Evolutionary conservation across 1,140 invertebrate species (phyloP), one percentile per base, ranked within the genome.

Genomic region (Hycleus phaleratus): DNA sequence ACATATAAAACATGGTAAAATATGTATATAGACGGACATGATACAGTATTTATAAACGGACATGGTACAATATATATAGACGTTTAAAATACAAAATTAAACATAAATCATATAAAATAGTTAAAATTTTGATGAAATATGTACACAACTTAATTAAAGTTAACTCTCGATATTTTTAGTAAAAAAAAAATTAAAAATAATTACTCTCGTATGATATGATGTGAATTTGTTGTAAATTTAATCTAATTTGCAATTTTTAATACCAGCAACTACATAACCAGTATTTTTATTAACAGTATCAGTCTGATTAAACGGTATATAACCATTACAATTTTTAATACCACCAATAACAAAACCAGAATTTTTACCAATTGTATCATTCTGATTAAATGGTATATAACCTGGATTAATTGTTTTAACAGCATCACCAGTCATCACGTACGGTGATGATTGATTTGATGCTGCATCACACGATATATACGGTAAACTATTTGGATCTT

Each of bases 311-410:
- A 56, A 56, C 26, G 40, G 39, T 56, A 24, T 48, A 48, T 56
- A 40, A 39, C 24, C 46, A 38, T 56, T 38, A 49, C 18, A 32
- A 25, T 46, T 53, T 43, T 62, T 58, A 44, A 46, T 61, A 9
- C 51, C 62, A 12, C 59, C 59, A 42, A 64, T 52, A 9, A 61
- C 59, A 47, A 64, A 63, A 24, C 55, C 42, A 9, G 62, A 8
- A 53, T 39, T 59, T 24, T 61, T 62, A 11, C 49, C 44, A 26
- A 10, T 12, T 10, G 18, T 54, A 25, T 51, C 24, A n/a, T 45
- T 25, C 25, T 12, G 9, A 52, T 55, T 55, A 32, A 62, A 60
- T 1, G 63, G 62, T 38, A 66, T 52, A 38, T 67, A 63, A 26
- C 58, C 54, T n/a, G 48, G 49, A 53, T 60, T 63, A 11, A 52